A percentile compares a stretch with the other conserved stretches of the same genome.
Evolutionary conservation across 2,797 vertebrate genomes (phyloP).

Genomic region (Lithobates sylvaticus): DNA sequence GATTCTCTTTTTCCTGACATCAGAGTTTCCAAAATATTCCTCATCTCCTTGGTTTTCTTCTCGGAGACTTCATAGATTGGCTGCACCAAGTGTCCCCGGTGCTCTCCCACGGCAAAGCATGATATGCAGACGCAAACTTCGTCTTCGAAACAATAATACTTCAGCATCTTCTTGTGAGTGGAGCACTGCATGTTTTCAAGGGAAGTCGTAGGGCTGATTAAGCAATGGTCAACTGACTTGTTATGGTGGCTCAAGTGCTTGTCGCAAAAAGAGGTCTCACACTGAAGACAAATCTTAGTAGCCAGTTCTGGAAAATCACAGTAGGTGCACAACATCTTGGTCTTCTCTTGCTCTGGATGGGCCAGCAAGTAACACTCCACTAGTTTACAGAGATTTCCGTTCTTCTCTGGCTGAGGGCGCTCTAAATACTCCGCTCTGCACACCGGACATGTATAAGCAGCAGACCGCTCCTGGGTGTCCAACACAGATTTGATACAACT

Average conservation of each 20-base stretch:
- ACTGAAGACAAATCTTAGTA: conserved; percentile 75
- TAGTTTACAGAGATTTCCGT: not conserved
- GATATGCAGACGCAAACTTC: conserved; percentile 71
- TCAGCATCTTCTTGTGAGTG: conserved; percentile 63
- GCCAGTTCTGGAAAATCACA: conserved; percentile 65
- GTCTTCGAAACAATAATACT: conserved; percentile 69
- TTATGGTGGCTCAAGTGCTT: conserved; percentile 74
- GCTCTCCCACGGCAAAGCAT: conserved; percentile 71
- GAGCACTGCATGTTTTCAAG: conserved; percentile 64
- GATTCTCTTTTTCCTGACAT: not conserved
- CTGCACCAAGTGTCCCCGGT: conserved; percentile 75
- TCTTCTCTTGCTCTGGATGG: conserved; percentile 17
- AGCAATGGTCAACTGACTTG: conserved; percentile 66
- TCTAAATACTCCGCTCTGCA: conserved; percentile 4
- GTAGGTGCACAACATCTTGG: not conserved
- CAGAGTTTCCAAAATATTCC: conserved; percentile 66
- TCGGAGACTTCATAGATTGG: conserved; percentile 72
- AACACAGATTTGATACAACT: not conserved
- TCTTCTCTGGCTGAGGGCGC: not conserved
- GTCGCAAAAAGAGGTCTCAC: conserved; percentile 75
- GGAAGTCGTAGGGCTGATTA: conserved; percentile 38
- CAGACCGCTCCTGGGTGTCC: not conserved
- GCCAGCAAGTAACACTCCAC: not conserved
- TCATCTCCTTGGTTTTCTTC: conserved; percentile 70
- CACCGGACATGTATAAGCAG: not conserved